Base-by-base conservation (phyloP, 2,888 invertebrate genomes). In the Cataglyphis rosenhaueri region DNA sequence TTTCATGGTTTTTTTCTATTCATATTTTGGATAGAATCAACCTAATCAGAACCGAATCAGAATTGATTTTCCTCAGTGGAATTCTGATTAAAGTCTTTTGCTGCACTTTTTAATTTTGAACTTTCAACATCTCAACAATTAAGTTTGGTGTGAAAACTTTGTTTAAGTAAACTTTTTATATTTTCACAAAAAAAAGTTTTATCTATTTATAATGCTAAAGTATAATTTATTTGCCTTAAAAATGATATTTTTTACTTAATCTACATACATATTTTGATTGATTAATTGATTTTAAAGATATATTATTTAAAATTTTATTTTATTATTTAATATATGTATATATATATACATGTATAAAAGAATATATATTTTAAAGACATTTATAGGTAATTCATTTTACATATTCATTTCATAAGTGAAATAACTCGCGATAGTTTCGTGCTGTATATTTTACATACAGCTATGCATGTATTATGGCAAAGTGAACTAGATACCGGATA, bases 161-260 rank as follows among this genome's bases (percentile, higher is more conserved):
- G 21, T 44, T 66, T 32, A 57, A 70, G 70, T 78, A 29, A 73
- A 44, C 32, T 65, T 52, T 52, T 25, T 38, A 48, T 65, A 52
- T 75, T 84, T 73, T n/a, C 68, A 66, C 82, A 81, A 84, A 84
- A 83, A 82, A 62, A 59, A 65, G 57, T 75, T 64, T 75, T 75
- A 74, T 52, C 48, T 64, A 52, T 75, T 62, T 65, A 35, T 10
- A 1, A 52, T 12, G 25, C 10, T 12, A 38, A 65, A 75, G 48
- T 64, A 21, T 25, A 52, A 55, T 65, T 48, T 75, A 64, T 64
- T 61, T 25, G 21, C 12, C 52, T 35, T 25, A 55, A 66, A 76
- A 76, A 65, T 75, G 52, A 25, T 25, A 65, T 41, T 38, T 64
- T 65, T n/a, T n/a, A 21, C 21, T 48, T 38, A 35, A 66, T 21